Evolutionary conservation across 2,797 vertebrate genomes (phyloP).

Genomic region (Apogon hyalosoma): DNA sequence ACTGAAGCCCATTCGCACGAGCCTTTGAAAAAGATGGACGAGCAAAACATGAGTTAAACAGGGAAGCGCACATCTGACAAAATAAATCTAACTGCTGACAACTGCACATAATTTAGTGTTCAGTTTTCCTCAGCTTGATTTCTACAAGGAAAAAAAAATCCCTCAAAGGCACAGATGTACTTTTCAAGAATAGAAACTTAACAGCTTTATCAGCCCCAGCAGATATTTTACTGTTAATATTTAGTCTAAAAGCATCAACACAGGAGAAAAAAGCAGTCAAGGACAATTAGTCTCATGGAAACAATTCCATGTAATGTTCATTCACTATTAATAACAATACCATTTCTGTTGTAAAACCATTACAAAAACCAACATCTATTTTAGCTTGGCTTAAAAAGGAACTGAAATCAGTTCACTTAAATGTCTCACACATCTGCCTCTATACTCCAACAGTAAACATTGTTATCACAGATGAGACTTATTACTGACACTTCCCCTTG

Average conservation of each 20-base stretch:
- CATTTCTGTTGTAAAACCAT: not conserved
- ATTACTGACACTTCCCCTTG: too few species aligned
- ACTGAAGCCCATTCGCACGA: slow-evolving; percentile 88
- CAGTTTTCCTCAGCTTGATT: too few species aligned
- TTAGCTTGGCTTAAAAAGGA: not conserved
- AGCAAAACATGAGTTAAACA: not conserved
- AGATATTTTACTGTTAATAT: not conserved
- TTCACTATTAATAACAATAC: not conserved
- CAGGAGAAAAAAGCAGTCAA: too few species aligned
- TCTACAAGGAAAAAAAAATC: slow-evolving; percentile 2
- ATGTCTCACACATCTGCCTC: not conserved
- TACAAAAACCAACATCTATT: not conserved
- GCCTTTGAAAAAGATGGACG: slow-evolving; percentile 74
- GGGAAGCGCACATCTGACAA: not conserved
- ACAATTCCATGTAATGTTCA: not conserved
- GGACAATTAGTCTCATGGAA: too few species aligned
- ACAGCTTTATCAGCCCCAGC: not conserved
- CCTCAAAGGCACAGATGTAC: not conserved
- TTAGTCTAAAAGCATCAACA: not conserved
- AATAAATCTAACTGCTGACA: not conserved
- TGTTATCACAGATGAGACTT: not conserved
- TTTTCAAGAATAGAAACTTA: not conserved
- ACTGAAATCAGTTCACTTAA: not conserved
- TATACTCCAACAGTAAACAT: not conserved
- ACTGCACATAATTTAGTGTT: not conserved